Base-by-base conservation (phyloP, 1,140 invertebrate species). In the Oryctes rhinoceros region DNA sequence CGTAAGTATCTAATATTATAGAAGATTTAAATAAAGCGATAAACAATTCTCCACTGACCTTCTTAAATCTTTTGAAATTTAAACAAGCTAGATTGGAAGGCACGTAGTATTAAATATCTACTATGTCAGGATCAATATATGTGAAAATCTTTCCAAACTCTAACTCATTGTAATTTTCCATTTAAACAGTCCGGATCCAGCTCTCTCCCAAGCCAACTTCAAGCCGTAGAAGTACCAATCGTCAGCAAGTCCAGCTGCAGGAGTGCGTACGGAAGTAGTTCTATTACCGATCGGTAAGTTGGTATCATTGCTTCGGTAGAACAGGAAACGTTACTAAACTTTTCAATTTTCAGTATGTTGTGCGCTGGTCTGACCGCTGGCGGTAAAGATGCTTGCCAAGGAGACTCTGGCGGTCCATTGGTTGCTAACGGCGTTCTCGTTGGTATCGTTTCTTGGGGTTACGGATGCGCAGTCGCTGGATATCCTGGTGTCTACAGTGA, bases 381-480 rank as follows among this genome's bases (percentile, higher is more conserved):
- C 47, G 78, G 85, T 65, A 81, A 80, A 81, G 71, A 78, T 30
- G 49, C 62, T 47, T 82, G 80, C 37, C 67, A 76, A 30, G 82
- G 82, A 37, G 75, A 76, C 39, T 44, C 35, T 48, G 75, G 75
- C n/a, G 75, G 75, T 44, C 35, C 75, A 44, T 44, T 76, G 49
- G 59, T 74, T 18, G 48, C 49, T 10, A 62, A 53, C 15, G 37
- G 53, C 24, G 53, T n/a, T 18, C 53, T 65, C 6, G 71, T 79
- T 48, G 90, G 90, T 74, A 83, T 91, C n/a, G 87, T 89, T 3
- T 90, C 89, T n/a, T 91, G 89, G 87, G 90, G 90, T 7, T 82
- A 86, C 47, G 88, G 87, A 1, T 91, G 91, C 81, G 90, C 85
- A 11, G 80, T 85, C 44, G 83, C 87, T 2, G 85, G 83, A 7